phyloP scores from a whole-genome alignment of 2,888 invertebrate genomes.

The Malthinus flaveolus region DNA sequence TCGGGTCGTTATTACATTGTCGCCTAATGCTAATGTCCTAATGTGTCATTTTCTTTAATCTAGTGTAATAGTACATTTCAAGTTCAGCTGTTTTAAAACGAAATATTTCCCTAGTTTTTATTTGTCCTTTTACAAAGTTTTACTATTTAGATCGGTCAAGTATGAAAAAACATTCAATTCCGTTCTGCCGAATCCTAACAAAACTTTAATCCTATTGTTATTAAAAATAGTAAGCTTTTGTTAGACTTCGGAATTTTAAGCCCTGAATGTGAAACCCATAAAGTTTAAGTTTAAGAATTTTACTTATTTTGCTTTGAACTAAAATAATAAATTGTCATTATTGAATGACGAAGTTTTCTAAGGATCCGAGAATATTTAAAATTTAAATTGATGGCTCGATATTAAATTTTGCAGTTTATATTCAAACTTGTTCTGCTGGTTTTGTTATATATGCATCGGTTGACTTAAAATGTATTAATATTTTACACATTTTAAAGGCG shows the following conservation, averaged over 20 bases:
- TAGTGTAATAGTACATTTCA: slow-evolving; percentile 21
- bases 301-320: background rate
- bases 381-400: too few species aligned
- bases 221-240: slow-evolving; percentile 18
- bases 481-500: too few species aligned
- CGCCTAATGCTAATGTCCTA: slow-evolving; percentile 23
- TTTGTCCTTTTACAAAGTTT: slow-evolving; percentile 11
- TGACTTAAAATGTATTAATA: too few species aligned
- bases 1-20: slow-evolving; percentile 1
- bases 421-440: too few species aligned
- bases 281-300: background rate
- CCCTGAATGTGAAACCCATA: slow-evolving; percentile 18
- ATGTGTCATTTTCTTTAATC: slow-evolving; percentile 24
- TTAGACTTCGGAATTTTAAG: slow-evolving; percentile 21
- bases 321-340: too few species aligned
- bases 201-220: slow-evolving; percentile 22
- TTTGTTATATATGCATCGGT: too few species aligned
- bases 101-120: slow-evolving; percentile 21
- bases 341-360: too few species aligned
- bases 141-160: slow-evolving; percentile 20
- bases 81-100: slow-evolving; percentile 27
- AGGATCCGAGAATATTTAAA: too few species aligned
- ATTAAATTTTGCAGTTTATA: too few species aligned
- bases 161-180: slow-evolving; percentile 15
- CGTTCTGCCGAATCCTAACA: slow-evolving; percentile 11